A percentile compares a stretch with the other conserved stretches of the same genome.
Conservation (phyloP, 2,113 vertebrate genomes). For the Sorex araneus region DNA sequence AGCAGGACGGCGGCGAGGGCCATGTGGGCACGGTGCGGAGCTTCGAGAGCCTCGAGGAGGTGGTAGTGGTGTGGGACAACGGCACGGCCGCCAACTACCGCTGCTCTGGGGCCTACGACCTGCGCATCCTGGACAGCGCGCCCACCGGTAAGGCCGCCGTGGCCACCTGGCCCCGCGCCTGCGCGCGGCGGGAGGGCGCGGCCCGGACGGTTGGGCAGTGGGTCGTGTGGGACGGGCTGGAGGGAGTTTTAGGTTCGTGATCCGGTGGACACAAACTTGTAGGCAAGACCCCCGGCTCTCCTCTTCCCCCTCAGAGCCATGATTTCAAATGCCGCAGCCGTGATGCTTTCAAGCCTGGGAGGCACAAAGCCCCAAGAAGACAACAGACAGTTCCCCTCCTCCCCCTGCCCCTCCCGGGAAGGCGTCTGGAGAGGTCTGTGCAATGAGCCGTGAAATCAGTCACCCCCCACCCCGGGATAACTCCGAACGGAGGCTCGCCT, state of each 20-base stretch:
- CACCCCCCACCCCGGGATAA: neutral
- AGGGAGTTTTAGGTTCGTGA: neutral
- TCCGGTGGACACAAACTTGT: constrained; percentile 6
- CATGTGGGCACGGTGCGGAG: constrained; percentile 98
- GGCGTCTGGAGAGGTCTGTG: neutral
- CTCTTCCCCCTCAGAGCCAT: no score
- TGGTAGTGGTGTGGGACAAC: constrained; percentile 99
- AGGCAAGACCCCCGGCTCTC: neutral
- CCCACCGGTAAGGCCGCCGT: constrained; percentile 93
- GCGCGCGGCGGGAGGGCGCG: neutral
- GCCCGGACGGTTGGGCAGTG: neutral
- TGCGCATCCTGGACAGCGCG: constrained; percentile 98
- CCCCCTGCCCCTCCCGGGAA: neutral
- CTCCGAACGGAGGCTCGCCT: constrained; percentile 15
- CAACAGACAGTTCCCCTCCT: neutral
- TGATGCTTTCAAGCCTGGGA: constrained; percentile 26
- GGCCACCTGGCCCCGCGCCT: neutral
- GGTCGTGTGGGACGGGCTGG: no score
- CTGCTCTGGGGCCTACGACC: constrained; percentile 98
- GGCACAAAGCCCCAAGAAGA: constrained; percentile 60
- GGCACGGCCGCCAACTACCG: constrained; percentile 99
- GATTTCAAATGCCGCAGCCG: no score
- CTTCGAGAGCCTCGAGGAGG: constrained; percentile 99
- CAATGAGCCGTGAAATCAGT: constrained; percentile 66
- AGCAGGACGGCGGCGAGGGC: constrained; percentile 99